Evolutionary conservation across 2,888 invertebrate species (phyloP).

Genomic region (Polyploca ridens): DNA sequence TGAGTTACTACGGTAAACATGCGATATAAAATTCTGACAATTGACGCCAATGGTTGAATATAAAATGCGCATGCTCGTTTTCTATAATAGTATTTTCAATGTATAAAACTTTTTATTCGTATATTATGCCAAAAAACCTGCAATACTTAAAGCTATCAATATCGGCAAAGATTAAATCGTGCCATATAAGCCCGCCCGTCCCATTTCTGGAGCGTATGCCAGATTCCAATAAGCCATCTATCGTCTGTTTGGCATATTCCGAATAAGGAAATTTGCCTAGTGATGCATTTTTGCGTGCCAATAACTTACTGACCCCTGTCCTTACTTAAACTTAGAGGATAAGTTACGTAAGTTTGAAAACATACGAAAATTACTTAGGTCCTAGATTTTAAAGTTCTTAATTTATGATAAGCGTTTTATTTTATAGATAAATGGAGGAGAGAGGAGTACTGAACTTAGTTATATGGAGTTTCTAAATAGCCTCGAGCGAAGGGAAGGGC

Average conservation of each 20-base stretch:
- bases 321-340: conserved; percentile 9
- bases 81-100: too few relatives aligned
- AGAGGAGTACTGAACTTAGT: background rate
- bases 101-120: too few relatives aligned
- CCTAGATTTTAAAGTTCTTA: background rate
- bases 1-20: too few relatives aligned
- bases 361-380: background rate
- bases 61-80: too few relatives aligned
- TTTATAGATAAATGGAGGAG: background rate
- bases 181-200: background rate
- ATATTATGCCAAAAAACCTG: too few relatives aligned
- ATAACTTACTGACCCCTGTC: conserved; percentile 16
- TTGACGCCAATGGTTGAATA: too few relatives aligned
- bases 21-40: background rate
- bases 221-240: conserved; percentile 17
- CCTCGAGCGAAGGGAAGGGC: background rate
- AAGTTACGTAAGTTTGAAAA: background rate
- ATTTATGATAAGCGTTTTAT: background rate
- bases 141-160: background rate
- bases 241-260: conserved; percentile 14
- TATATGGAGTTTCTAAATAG: background rate
- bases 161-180: conserved; percentile 2
- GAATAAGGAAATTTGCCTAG: conserved; percentile 15
- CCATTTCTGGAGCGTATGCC: background rate
- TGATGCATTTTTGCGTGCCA: conserved; percentile 16